phyloP scores from a whole-genome alignment of 2,113 vertebrate species.

The Lepus americanus region DNA sequence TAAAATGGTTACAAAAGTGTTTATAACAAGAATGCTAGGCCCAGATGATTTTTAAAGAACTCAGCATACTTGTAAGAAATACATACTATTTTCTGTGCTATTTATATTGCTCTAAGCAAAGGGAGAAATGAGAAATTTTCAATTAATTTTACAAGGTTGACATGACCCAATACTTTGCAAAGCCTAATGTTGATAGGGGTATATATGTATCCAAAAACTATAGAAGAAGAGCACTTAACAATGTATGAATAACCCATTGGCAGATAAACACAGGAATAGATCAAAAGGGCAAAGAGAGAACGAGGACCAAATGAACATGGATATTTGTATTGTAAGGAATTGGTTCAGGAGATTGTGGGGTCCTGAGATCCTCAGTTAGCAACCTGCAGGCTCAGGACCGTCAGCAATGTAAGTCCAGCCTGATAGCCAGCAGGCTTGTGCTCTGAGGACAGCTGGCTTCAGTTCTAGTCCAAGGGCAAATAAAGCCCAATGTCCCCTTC shows the following conservation, averaged over 20 bases:
- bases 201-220: neutral
- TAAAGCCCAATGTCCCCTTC: neutral
- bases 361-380: neutral
- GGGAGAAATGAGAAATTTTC: neutral
- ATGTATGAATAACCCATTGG: neutral
- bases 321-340: neutral
- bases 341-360: neutral
- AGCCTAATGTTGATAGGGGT: neutral
- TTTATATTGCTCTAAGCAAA: conserved; percentile 3
- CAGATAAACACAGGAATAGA: conserved; percentile 14
- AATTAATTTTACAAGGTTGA: conserved; percentile 46
- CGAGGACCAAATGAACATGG: neutral
- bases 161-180: neutral
- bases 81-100: conserved; percentile 6
- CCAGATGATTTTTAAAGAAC: conserved; percentile 33
- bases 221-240: neutral
- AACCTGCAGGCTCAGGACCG: neutral
- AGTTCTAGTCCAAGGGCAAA: neutral
- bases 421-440: neutral
- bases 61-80: conserved; percentile 19
- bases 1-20: neutral
- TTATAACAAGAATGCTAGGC: neutral
- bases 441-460: neutral
- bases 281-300: conserved; percentile 3
- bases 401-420: neutral